Conservation (phyloP, 92 coral and sea anemone genomes). For the Phenganax subtilis region DNA sequence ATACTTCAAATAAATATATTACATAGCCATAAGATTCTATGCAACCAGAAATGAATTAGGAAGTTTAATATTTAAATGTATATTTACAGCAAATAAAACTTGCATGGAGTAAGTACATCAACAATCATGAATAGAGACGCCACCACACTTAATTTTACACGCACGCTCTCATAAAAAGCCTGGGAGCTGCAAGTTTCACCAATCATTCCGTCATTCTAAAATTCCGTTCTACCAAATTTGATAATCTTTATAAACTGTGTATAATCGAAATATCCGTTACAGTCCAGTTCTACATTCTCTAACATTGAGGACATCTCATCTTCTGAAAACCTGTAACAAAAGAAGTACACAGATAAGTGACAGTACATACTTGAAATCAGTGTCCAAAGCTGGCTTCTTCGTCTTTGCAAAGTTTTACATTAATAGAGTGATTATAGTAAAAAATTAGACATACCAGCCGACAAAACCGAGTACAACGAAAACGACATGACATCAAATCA, state of each 20-base stretch:
- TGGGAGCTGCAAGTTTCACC: background rate
- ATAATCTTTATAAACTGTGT: slow-evolving; percentile 19
- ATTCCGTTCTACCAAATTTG: slow-evolving; percentile 18
- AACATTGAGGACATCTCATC: slow-evolving; percentile 29
- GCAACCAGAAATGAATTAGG: background rate
- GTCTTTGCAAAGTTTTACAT: no score
- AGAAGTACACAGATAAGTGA: background rate
- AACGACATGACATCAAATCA: background rate
- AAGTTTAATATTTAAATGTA: background rate
- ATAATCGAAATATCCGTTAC: slow-evolving; percentile 31
- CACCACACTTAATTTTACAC: no score
- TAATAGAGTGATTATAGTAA: no score
- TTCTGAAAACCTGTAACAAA: slow-evolving; percentile 24
- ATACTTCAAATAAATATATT: slow-evolving; percentile 5
- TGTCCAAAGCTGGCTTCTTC: no score
- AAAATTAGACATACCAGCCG: background rate
- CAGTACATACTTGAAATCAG: background rate
- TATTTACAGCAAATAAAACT: background rate
- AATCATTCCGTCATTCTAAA: background rate
- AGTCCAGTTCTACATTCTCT: slow-evolving; percentile 25
- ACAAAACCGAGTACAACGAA: background rate
- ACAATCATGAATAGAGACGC: no score
- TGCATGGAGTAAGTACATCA: background rate
- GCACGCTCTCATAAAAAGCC: no score
- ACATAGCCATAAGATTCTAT: no score